Base-by-base conservation (phyloP, 2,888 invertebrate species). In the Coleophora flavipennella region DNA sequence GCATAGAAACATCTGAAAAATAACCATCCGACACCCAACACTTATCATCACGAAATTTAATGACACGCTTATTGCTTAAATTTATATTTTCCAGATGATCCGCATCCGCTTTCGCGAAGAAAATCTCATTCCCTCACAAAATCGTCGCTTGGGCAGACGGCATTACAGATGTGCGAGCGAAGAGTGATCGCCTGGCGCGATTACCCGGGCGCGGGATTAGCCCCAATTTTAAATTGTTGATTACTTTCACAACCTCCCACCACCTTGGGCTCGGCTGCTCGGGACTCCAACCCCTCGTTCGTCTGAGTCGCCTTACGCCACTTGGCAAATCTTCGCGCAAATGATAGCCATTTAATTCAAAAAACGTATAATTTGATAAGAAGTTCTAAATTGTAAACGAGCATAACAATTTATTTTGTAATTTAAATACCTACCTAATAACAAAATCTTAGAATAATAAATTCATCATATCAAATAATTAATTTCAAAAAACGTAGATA, bases 151-250 rank as follows among this genome's bases (percentile, higher is more conserved):
- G 38, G 39, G 31, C 45, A 36, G 38, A 41, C 44, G 42, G 38
- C 40, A 26, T 42, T 42, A 45, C 40, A 39, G 36, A 40, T 42
- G 42, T 42, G 36, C 40, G 40, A 40, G 42, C 38, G 40, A 62
- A 69, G 78, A 80, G 60, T 69, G 79, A 81, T 81, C 59, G 68
- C 20, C 6, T 6, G 62, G 46, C 43, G 43, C 63, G 72, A 77
- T 76, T 75, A 74, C 66, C 45, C 52, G 53, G 58, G 62, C 59
- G 56, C 53, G 55, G 76, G 80, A 79, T 80, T 78, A 81, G 76
- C 66, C 69, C 69, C 77, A 79, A 78, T 81, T 80, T 81, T 78
- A 80, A 80, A 81, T 80, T 80, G 80, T 80, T 80, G 78, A 81
- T 81, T 80, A 76, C 77, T 65, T 71, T 64, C 59, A 53, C 48